phyloP scores from a whole-genome alignment of 2,797 vertebrate genomes.

The Micromesistius poutassou region DNA sequence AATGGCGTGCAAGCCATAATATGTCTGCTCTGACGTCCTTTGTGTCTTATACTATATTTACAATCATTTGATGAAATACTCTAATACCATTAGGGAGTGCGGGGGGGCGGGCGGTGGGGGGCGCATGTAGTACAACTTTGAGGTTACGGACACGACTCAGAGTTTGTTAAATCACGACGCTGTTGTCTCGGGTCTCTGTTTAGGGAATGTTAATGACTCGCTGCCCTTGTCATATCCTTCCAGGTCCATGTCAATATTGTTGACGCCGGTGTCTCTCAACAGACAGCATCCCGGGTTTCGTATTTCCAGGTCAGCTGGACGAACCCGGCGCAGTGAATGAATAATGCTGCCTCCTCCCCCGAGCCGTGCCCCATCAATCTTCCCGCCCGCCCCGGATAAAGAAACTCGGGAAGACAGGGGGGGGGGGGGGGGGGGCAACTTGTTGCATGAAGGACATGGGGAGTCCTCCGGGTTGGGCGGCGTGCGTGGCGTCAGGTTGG shows the following conservation, averaged over 20 bases:
- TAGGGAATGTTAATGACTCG: background rate
- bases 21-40: background rate
- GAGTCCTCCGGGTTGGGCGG: conserved; percentile 34
- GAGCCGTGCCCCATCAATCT: conserved; percentile 49
- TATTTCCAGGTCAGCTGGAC: background rate
- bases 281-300: background rate
- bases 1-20: background rate
- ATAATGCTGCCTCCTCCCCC: conserved; percentile 28
- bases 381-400: conserved; percentile 33
- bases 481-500: conserved; percentile 22
- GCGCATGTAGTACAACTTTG: background rate
- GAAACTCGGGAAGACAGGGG: conserved; percentile 13
- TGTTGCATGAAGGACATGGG: conserved; percentile 55
- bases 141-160: background rate
- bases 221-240: background rate
- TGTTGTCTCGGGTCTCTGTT: background rate
- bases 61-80: background rate
- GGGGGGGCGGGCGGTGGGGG: background rate
- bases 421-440: no score
- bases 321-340: conserved; percentile 28
- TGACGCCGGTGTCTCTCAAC: background rate
- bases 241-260: background rate
- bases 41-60: background rate
- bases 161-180: background rate
- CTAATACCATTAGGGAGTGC: background rate